A percentile compares a stretch with the other conserved stretches of the same genome.
Conservation (phyloP, 2,797 vertebrate species). For the Heterohyrax brucei region DNA sequence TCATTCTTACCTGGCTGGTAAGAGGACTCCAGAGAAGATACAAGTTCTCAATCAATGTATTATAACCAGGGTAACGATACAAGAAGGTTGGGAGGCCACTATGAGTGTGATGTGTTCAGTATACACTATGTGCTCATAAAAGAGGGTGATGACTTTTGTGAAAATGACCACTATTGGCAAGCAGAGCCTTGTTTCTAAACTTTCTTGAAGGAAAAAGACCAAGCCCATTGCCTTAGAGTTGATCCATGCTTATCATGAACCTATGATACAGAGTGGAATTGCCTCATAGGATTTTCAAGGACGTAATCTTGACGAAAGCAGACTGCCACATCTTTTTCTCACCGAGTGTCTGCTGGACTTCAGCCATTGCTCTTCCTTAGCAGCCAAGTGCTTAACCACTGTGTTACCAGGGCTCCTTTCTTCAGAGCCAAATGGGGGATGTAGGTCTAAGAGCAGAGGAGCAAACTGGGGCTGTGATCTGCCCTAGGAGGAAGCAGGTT, state of each 20-base stretch:
- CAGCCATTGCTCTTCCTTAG: too few species aligned
- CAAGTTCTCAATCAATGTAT: background rate
- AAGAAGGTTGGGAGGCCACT: background rate
- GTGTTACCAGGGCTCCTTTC: background rate
- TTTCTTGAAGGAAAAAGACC: background rate
- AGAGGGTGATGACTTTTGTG: background rate
- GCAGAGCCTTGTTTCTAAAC: background rate
- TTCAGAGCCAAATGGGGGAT: background rate
- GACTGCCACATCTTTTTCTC: background rate
- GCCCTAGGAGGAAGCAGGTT: background rate
- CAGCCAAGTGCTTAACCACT: background rate
- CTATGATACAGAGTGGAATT: background rate
- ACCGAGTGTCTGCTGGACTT: too few species aligned
- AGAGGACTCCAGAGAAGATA: background rate
- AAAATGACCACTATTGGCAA: background rate
- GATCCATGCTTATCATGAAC: background rate
- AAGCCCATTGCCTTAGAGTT: too few species aligned
- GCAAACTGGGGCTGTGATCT: too few species aligned
- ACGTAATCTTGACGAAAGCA: background rate
- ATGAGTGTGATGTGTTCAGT: accelerated
- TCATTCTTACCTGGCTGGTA: background rate
- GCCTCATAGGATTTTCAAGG: background rate
- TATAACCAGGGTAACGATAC: accelerated
- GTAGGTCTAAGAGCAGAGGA: background rate
- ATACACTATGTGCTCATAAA: background rate